A percentile compares a stretch with the other conserved stretches of the same genome.
Conservation (phyloP, 2,888 invertebrate genomes). For the Spodoptera picta region DNA sequence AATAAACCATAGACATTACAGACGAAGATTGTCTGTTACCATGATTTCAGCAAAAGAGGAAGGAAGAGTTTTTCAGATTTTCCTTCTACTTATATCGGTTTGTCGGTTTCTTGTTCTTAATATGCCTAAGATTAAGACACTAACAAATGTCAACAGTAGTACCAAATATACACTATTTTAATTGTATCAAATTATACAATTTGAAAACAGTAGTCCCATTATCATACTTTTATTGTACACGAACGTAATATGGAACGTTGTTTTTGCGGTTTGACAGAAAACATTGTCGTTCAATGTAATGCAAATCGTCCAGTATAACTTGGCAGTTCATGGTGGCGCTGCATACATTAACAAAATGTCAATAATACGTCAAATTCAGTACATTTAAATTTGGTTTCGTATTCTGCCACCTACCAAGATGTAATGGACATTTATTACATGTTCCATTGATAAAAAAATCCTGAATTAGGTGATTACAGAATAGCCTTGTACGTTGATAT, state of each 20-base stretch:
- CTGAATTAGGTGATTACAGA: constrained; percentile 34
- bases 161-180: too few species aligned
- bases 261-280: constrained; percentile 19
- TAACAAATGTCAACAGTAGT: too few species aligned
- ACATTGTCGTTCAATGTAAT: neutral
- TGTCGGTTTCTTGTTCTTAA: too few species aligned
- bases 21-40: too few species aligned
- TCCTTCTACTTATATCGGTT: too few species aligned
- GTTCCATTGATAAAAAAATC: constrained; percentile 53
- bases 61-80: too few species aligned
- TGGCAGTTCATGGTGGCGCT: constrained; percentile 23
- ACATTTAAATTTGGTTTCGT: constrained; percentile 26
- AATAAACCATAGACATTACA: too few species aligned
- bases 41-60: too few species aligned
- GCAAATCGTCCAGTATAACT: constrained; percentile 3
- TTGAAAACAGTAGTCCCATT: neutral
- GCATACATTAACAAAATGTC: constrained; percentile 9
- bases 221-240: accelerated
- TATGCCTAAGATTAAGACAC: too few species aligned
- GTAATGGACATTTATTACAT: constrained; percentile 16
- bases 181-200: too few species aligned
- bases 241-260: constrained; percentile 8
- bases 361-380: constrained; percentile 20
- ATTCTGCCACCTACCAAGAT: constrained; percentile 18
- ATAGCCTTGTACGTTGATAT: constrained; percentile 37